These are phyloP conservation scores for Spinus olivaceus DNA, from an alignment of 2,797 vertebrate genomes.

Conservation along the genomic window DNA sequence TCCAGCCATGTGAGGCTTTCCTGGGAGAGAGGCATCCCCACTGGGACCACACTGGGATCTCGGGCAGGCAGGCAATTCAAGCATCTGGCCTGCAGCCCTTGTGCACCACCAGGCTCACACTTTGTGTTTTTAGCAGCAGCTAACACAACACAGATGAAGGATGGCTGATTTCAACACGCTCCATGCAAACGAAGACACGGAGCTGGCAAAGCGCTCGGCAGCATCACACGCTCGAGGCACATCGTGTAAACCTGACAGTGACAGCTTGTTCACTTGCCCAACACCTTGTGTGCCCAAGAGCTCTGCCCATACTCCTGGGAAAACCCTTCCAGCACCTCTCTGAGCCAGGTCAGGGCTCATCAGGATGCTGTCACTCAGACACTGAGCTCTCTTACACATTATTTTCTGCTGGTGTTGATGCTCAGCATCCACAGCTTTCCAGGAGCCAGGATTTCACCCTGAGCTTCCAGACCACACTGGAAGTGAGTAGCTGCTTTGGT, in stretches of 20 bases:
- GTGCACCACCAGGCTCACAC: fast-evolving
- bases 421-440: not conserved
- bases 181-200: fast-evolving
- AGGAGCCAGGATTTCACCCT: not conserved
- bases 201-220: not conserved
- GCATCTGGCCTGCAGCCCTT: not conserved
- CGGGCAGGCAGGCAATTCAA: fast-evolving
- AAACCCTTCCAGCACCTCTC: not conserved
- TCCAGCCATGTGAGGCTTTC: fast-evolving
- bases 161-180: not conserved
- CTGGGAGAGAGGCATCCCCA: not conserved
- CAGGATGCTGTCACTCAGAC: not conserved
- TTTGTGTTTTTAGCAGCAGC: not conserved
- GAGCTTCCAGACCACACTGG: not conserved
- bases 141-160: not conserved
- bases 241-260: not conserved
- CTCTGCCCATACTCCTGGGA: not conserved
- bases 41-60: not conserved
- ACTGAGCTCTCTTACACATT: not conserved
- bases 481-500: not conserved
- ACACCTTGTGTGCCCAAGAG: not conserved
- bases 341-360: not conserved
- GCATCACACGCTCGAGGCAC: not conserved
- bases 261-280: not conserved
- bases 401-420: not conserved